Evolutionary conservation across 2,113 vertebrate species (phyloP).

Genomic region (Eretmochelys imbricata): DNA sequence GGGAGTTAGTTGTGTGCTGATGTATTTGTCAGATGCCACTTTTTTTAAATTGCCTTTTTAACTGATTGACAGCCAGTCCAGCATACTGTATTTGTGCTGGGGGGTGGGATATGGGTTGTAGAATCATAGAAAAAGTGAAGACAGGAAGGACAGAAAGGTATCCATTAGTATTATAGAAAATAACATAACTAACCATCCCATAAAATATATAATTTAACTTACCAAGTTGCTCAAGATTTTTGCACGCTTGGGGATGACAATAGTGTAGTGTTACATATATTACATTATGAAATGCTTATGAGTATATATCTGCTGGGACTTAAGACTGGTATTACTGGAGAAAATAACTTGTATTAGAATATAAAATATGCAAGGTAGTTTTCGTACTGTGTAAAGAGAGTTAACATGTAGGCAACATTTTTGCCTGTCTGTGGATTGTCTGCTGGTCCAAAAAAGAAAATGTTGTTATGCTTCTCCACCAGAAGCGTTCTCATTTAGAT

Average conservation of each 20-base stretch:
- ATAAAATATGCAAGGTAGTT: background rate
- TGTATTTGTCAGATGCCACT: fast-evolving
- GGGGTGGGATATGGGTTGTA: background rate
- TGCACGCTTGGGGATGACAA: background rate
- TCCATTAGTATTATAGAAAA: background rate
- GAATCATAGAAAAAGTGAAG: background rate
- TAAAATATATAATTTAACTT: background rate
- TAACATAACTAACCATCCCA: fast-evolving
- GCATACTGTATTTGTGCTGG: background rate
- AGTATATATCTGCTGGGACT: background rate
- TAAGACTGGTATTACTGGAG: background rate
- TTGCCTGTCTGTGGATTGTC: background rate
- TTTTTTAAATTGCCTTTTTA: background rate
- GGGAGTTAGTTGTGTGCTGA: background rate
- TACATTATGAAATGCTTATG: background rate
- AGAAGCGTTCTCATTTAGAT: background rate
- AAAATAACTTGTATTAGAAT: background rate
- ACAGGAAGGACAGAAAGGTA: background rate
- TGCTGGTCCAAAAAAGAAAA: background rate
- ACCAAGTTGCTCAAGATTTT: background rate
- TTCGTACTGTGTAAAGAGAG: background rate
- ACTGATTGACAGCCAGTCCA: background rate
- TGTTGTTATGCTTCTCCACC: background rate
- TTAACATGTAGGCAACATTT: background rate
- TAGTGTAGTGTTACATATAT: background rate